phyloP scores from a whole-genome alignment of 2,113 vertebrate species.

The Galbula dea region DNA sequence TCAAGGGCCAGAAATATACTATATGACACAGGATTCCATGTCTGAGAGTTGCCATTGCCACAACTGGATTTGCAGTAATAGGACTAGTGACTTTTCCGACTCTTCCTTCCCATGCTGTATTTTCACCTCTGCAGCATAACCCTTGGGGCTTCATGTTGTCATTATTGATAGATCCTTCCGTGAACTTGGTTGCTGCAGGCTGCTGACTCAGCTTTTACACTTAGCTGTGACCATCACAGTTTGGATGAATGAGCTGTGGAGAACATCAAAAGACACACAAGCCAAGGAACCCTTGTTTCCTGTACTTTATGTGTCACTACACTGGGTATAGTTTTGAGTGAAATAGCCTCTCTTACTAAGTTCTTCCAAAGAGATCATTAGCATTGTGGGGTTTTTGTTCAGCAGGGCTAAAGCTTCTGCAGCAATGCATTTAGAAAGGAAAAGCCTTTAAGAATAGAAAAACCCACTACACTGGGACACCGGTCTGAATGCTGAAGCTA shows the following conservation, averaged over 20 bases:
- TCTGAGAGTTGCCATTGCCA: accelerated
- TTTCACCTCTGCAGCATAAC: neutral
- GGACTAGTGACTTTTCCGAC: neutral
- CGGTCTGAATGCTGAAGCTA: neutral
- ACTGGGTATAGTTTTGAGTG: accelerated
- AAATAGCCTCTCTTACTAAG: neutral
- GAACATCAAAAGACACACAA: neutral
- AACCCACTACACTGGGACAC: neutral
- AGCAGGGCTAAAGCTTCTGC: neutral
- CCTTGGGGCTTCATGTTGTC: neutral
- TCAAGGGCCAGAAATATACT: neutral
- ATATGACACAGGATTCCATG: accelerated
- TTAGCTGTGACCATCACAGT: no score
- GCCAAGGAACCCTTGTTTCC: accelerated
- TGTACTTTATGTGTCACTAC: neutral
- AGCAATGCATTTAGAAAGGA: neutral
- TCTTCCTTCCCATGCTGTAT: neutral
- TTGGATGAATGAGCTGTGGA: neutral
- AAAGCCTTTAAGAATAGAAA: neutral
- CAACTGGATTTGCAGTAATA: neutral
- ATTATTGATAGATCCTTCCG: neutral
- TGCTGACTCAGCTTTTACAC: neutral
- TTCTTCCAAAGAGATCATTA: neutral
- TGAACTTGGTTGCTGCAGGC: neutral
- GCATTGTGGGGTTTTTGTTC: neutral